These are phyloP conservation scores for Propithecus perrieri DNA, from an alignment of 2,797 vertebrate genomes.

Conservation along the genomic window DNA sequence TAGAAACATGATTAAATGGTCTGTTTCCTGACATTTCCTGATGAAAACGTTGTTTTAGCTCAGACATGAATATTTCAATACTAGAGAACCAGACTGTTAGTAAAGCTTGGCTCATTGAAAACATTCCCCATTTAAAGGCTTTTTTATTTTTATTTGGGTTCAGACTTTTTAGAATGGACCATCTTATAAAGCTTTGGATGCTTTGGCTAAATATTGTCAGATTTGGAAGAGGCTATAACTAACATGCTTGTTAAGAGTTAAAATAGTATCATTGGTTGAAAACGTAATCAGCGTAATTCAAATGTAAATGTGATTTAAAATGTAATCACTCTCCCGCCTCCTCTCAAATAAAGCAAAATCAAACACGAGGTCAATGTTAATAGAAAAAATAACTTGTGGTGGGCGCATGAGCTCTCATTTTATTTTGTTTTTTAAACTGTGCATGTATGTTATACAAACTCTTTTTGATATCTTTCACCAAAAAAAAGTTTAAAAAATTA, in stretches of 20 bases:
- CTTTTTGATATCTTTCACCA: not conserved
- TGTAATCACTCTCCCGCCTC: not conserved
- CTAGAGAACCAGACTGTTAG: not conserved
- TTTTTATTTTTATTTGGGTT: not conserved
- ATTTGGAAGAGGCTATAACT: not conserved
- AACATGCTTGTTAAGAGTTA: not conserved
- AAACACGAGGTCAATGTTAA: slow-evolving; percentile 9
- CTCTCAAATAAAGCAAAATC: slow-evolving; percentile 38
- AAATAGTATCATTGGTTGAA: not conserved
- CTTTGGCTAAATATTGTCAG: not conserved
- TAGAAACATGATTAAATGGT: not conserved
- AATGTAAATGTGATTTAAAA: slow-evolving; percentile 43
- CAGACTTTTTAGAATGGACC: not conserved
- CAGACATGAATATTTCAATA: slow-evolving; percentile 40
- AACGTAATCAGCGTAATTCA: not conserved
- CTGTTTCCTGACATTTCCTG: slow-evolving; percentile 17
- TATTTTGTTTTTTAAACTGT: slow-evolving; percentile 1
- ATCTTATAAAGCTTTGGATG: slow-evolving; percentile 15
- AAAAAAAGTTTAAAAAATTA: not conserved
- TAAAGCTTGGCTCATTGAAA: slow-evolving; percentile 31
- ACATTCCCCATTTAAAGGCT: not conserved
- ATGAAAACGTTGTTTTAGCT: slow-evolving; percentile 19
- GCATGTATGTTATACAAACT: not conserved
- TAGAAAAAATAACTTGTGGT: not conserved
- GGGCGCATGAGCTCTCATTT: not conserved